These are phyloP conservation scores for Xiphophorus birchmanni DNA, from an alignment of 2,797 vertebrate genomes.

Conservation along the genomic window DNA sequence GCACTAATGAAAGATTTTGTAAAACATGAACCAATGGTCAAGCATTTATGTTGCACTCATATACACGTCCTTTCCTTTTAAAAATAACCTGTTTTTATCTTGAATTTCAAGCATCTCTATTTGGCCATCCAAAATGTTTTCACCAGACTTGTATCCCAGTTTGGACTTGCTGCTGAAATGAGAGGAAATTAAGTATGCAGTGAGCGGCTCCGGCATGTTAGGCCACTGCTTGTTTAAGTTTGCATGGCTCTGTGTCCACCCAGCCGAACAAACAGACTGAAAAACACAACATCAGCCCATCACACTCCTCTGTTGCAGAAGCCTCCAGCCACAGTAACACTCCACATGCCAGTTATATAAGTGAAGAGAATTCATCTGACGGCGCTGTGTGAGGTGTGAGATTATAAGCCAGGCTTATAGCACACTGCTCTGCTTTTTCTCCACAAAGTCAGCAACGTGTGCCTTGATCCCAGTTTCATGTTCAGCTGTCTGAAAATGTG, in stretches of 20 bases:
- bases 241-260: conserved; percentile 41
- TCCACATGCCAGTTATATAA: conserved; percentile 65
- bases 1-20: not conserved
- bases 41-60: conserved; percentile 35
- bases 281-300: conserved; percentile 31
- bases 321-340: conserved; percentile 41
- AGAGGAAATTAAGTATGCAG: conserved; percentile 63
- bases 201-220: conserved; percentile 45
- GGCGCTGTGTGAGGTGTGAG: conserved; percentile 62
- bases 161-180: conserved; percentile 39
- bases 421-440: conserved; percentile 36
- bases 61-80: not conserved
- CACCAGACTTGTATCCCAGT: conserved; percentile 34
- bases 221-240: conserved; percentile 64
- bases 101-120: conserved; percentile 6
- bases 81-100: conserved; percentile 4
- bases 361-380: conserved; percentile 56
- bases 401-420: conserved; percentile 51
- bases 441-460: conserved; percentile 29
- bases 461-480: conserved; percentile 36
- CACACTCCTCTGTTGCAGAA: conserved; percentile 33
- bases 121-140: conserved; percentile 58
- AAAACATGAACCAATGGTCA: not conserved
- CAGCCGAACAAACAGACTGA: conserved; percentile 46
- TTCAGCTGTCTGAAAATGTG: conserved; percentile 48